Conservation (phyloP, 2,888 invertebrate species). For the Itoplectis maculator region DNA sequence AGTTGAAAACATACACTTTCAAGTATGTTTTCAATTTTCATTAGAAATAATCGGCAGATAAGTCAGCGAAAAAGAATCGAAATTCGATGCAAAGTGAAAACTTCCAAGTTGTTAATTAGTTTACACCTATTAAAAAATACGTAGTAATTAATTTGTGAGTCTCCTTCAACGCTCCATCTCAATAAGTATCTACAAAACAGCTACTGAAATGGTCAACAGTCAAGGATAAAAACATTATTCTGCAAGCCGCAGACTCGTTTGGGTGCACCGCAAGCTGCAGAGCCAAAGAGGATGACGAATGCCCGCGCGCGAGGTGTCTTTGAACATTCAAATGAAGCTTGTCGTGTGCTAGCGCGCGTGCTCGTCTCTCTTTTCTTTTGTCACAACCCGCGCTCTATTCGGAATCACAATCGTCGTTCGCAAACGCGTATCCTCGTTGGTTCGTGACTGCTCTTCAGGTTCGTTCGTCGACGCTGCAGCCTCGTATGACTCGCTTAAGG, state of each 20-base stretch:
- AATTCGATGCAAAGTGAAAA: too few species aligned
- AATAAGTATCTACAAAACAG: not conserved
- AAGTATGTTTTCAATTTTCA: too few species aligned
- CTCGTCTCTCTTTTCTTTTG: constrained; percentile 38
- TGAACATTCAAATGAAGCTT: constrained; percentile 54
- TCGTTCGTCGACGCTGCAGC: constrained; percentile 8
- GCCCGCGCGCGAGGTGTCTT: constrained; percentile 31
- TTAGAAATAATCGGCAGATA: too few species aligned
- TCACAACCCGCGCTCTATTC: constrained; percentile 24
- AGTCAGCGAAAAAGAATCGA: too few species aligned
- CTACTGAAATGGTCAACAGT: not conserved
- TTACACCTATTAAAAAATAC: not conserved
- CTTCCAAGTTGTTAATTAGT: too few species aligned
- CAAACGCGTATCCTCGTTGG: constrained; percentile 11
- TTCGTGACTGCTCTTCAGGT: constrained; percentile 36
- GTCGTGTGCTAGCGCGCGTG: constrained; percentile 28
- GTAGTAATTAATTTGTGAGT: not conserved
- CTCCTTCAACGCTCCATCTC: not conserved
- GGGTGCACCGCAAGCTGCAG: not conserved
- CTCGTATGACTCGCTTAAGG: too few species aligned
- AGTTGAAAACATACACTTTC: too few species aligned
- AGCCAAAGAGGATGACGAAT: constrained; percentile 17
- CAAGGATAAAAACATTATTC: constrained; percentile 15
- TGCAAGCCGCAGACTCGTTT: not conserved
- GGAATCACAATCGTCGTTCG: constrained; percentile 49